A percentile compares a stretch with the other conserved stretches of the same genome.
Conservation (phyloP, 2,888 invertebrate species). For the Metalampra italica region DNA sequence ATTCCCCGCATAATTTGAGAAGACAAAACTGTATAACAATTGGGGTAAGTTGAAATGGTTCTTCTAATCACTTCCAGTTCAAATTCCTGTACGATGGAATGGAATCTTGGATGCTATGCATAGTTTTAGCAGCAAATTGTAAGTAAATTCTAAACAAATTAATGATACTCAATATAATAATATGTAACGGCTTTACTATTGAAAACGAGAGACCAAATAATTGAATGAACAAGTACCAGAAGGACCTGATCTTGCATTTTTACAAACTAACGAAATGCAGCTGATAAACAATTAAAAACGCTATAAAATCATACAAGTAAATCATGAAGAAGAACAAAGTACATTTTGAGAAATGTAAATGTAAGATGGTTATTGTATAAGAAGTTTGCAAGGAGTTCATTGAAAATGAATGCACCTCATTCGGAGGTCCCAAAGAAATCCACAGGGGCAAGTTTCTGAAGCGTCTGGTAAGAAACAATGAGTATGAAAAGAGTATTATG, state of each 20-base stretch:
- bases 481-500: conserved; percentile 61
- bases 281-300: not conserved
- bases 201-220: conserved; percentile 37
- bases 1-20: too few species aligned
- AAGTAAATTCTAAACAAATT: too few species aligned
- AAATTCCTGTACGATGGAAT: too few species aligned
- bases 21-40: too few species aligned
- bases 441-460: conserved; percentile 46
- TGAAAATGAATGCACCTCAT: conserved; percentile 66
- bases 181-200: conserved; percentile 61
- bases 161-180: not conserved
- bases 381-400: conserved; percentile 58
- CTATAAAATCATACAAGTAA: not conserved
- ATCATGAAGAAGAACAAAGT: not conserved
- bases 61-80: too few species aligned
- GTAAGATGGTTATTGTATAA: conserved; percentile 28
- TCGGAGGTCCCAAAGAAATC: conserved; percentile 45
- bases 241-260: conserved; percentile 44
- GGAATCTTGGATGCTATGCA: too few species aligned
- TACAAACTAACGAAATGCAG: conserved; percentile 17
- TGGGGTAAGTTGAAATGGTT: too few species aligned
- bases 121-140: too few species aligned
- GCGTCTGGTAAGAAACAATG: conserved; percentile 61
- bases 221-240: conserved; percentile 30
- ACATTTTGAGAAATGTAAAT: not conserved